Evolutionary conservation across 1,140 invertebrate genomes (phyloP).

Genomic region (Drosophila pseudoananassae): DNA sequence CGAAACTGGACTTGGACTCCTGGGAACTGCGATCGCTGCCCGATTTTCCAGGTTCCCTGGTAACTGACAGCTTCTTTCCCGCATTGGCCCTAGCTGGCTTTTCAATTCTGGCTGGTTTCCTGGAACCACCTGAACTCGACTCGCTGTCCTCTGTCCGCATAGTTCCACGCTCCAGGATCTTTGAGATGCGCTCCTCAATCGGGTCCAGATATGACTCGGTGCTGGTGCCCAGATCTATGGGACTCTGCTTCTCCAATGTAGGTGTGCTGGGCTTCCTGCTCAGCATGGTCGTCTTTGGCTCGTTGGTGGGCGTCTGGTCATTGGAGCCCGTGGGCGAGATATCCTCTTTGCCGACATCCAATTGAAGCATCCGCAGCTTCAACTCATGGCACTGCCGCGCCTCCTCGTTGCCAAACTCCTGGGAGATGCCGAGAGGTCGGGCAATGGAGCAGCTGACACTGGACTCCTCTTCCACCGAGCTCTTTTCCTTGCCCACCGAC

Average conservation of each 20-base stretch:
- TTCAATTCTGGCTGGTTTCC: constrained; percentile 74
- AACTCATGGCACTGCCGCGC: constrained; percentile 84
- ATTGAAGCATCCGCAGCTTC: constrained; percentile 76
- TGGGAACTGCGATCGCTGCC: constrained; percentile 82
- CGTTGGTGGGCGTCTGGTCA: constrained; percentile 66
- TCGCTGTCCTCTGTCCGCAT: constrained; percentile 71
- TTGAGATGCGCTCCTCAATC: constrained; percentile 78
- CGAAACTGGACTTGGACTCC: constrained; percentile 87
- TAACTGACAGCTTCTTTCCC: constrained; percentile 73
- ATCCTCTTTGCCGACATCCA: constrained; percentile 60
- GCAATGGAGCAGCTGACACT: constrained; percentile 92
- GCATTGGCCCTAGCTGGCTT: constrained; percentile 72
- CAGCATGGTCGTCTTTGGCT: constrained; percentile 59
- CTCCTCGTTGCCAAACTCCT: constrained; percentile 87
- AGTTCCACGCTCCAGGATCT: constrained; percentile 59
- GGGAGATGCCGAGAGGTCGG: constrained; percentile 90
- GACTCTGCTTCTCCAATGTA: constrained; percentile 87
- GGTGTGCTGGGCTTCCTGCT: constrained; percentile 86
- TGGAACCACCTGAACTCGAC: constrained; percentile 77
- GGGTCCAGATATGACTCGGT: constrained; percentile 77
- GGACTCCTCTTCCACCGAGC: constrained; percentile 89
- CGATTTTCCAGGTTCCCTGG: constrained; percentile 66
- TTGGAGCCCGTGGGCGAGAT: constrained; percentile 58
- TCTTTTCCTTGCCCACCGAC: constrained; percentile 86
- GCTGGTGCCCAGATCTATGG: constrained; percentile 85